Evolutionary conservation across 30 jellyfish, hydroid and myxozoan species (phyloP), one percentile per base, ranked within the genome.

Genomic region (Aurelia aurita complex sp. Pacific): DNA sequence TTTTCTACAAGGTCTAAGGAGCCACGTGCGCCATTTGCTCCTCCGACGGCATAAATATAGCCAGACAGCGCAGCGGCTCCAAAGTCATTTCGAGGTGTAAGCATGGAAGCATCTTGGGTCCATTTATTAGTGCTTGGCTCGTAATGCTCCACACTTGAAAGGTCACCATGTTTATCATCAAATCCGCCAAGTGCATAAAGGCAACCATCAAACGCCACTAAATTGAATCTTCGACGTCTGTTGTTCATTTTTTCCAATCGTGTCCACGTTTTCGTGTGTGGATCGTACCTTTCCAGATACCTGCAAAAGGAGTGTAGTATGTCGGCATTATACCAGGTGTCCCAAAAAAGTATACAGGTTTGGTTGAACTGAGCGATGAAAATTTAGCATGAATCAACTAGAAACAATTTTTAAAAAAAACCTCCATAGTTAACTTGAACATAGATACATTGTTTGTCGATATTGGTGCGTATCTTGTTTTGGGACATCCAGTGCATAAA

Each of bases 161-260:
- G 74, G 53, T 85, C 97, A 4, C 99, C 99, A 1, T 53, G 82
- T 18, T 80, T 83, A 71, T 94, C 99, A 76, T 94, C 97, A 59
- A 94, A 85, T 34, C 99, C 99, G 67, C 99, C 99, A 32, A 94
- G 95, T 32, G 96, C 99, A 60, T 94, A 94, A 19, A 94, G 78
- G 34, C 18, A 33, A 4, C 90, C 89, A 36, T 83, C 66, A 53
- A 68, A 55, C 29, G 89, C 88, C 19, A 92, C 79, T 9, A 94
- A 80, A 59, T 97, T 91, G 78, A 94, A 94, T 18, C 96, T 79
- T 80, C 99, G 61, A n/a, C 99, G 88, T 63, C 99, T 35, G 63
- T 82, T 51, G 35, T 73, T 85, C 99, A 94, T 94, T n/a, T 76
- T 75, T 32, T 94, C 96, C 51, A 85, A 77, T 33, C 83, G 59